Percentiles rank a stretch among this genome's conserved stretches.
Evolutionary conservation across 2,113 vertebrate species (phyloP).

Genomic region (Paracanthobrama guichenoti): DNA sequence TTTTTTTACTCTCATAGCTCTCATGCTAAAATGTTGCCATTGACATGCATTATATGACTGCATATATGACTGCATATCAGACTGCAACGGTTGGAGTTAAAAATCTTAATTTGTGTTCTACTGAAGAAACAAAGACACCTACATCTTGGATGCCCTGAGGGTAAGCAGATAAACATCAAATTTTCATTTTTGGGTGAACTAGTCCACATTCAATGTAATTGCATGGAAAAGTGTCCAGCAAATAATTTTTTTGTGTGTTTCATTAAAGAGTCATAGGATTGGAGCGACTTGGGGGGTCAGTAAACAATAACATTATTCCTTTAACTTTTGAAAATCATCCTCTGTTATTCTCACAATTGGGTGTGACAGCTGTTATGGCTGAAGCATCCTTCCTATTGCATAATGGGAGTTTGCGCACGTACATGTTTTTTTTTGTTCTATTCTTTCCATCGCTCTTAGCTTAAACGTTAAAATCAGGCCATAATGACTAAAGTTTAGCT

Average conservation of each 20-base stretch:
- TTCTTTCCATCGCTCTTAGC: too few species aligned
- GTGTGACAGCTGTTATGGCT: not conserved
- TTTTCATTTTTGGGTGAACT: too few species aligned
- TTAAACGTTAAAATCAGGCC: conserved; percentile 59
- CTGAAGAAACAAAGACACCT: too few species aligned
- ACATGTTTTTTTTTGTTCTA: too few species aligned
- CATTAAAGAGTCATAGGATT: not conserved
- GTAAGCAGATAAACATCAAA: too few species aligned
- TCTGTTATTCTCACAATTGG: not conserved
- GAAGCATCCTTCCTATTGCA: conserved; percentile 6
- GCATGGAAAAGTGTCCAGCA: not conserved
- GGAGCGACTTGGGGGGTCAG: not conserved
- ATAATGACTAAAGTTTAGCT: conserved; percentile 45
- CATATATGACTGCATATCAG: too few species aligned
- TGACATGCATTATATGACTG: too few species aligned
- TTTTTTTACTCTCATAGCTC: too few species aligned
- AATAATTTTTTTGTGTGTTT: not conserved
- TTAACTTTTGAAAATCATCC: not conserved
- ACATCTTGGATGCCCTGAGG: too few species aligned
- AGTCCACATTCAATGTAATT: not conserved
- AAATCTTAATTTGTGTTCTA: too few species aligned
- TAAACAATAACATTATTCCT: not conserved
- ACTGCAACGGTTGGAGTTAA: too few species aligned
- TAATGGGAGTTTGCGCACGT: not conserved
- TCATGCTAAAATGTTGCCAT: too few species aligned